Conservation (phyloP, 2,113 vertebrate genomes). For the Neogobius melanostomus region DNA sequence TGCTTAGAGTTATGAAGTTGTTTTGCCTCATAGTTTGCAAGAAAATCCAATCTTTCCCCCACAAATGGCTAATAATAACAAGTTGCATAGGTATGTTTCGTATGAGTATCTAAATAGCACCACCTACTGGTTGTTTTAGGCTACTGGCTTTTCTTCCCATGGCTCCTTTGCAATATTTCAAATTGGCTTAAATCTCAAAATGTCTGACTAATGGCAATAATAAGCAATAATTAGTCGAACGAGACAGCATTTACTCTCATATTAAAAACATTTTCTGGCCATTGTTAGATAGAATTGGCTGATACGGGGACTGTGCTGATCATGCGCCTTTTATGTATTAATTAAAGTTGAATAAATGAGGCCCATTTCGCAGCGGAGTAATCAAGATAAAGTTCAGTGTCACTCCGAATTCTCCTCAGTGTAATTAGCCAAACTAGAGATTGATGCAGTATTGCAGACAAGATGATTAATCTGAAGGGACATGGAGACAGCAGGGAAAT, state of each 20-base stretch:
- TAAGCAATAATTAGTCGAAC: too few relatives aligned
- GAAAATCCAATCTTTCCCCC: too few relatives aligned
- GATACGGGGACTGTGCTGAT: slow-evolving; percentile 19
- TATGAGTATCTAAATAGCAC: neutral
- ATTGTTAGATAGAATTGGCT: too few relatives aligned
- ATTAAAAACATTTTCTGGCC: too few relatives aligned
- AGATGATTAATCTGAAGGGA: slow-evolving; percentile 87
- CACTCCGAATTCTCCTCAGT: slow-evolving; percentile 90
- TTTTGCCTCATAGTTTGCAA: too few relatives aligned
- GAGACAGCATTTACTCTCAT: too few relatives aligned
- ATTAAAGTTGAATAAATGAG: slow-evolving; percentile 96
- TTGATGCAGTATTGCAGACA: slow-evolving; percentile 90
- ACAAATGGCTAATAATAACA: too few relatives aligned
- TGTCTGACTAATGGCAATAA: too few relatives aligned
- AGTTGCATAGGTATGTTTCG: neutral
- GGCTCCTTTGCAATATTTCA: too few relatives aligned
- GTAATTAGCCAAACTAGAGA: slow-evolving; percentile 95
- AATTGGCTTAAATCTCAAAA: too few relatives aligned
- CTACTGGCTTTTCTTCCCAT: too few relatives aligned
- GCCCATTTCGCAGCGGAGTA: slow-evolving; percentile 88
- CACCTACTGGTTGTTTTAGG: neutral
- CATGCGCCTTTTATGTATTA: slow-evolving; percentile 77
- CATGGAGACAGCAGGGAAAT: neutral
- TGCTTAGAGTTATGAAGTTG: too few relatives aligned
- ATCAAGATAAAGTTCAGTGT: slow-evolving; percentile 98